Conservation (phyloP, 2,797 vertebrate genomes). For the Odontamblyopus rebecca region DNA sequence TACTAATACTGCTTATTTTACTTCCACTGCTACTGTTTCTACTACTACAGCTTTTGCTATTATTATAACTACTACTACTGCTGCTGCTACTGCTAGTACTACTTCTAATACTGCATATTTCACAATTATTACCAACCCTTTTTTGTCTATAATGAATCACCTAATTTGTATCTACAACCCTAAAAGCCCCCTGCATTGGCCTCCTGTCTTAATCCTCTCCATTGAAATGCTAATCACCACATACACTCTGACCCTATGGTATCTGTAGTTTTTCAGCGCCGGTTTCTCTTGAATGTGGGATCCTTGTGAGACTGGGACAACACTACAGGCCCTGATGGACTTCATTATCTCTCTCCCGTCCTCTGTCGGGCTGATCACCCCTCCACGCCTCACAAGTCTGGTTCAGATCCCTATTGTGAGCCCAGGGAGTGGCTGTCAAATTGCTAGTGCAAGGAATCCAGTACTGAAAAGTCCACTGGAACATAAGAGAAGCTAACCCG, state of each 20-base stretch:
- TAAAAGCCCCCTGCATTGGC: not conserved
- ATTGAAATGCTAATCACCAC: slow-evolving; percentile 11
- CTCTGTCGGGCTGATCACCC: slow-evolving; percentile 45
- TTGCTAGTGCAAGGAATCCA: slow-evolving; percentile 43
- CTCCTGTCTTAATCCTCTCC: slow-evolving; percentile 6
- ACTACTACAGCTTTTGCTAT: no score
- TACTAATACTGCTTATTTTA: no score
- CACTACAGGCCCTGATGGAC: slow-evolving; percentile 55
- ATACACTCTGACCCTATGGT: slow-evolving; percentile 18
- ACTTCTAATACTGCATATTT: not conserved
- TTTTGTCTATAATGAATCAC: not conserved
- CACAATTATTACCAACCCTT: not conserved
- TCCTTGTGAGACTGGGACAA: slow-evolving; percentile 25
- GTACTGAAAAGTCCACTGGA: slow-evolving; percentile 40
- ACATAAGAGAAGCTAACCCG: slow-evolving; percentile 46
- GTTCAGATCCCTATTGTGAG: slow-evolving; percentile 47
- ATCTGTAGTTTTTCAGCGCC: slow-evolving; percentile 26
- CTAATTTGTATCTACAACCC: slow-evolving; percentile 7
- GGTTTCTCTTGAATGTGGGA: slow-evolving; percentile 9
- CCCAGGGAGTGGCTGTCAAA: slow-evolving; percentile 61
- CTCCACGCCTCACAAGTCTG: slow-evolving; percentile 43
- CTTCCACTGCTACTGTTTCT: no score
- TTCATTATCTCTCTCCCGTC: slow-evolving; percentile 56
- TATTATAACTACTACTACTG: no score
- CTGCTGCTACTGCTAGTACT: not conserved